These are phyloP conservation scores for Trichonephila clavata DNA, from an alignment of 1,140 invertebrate genomes.

Conservation along the genomic window DNA sequence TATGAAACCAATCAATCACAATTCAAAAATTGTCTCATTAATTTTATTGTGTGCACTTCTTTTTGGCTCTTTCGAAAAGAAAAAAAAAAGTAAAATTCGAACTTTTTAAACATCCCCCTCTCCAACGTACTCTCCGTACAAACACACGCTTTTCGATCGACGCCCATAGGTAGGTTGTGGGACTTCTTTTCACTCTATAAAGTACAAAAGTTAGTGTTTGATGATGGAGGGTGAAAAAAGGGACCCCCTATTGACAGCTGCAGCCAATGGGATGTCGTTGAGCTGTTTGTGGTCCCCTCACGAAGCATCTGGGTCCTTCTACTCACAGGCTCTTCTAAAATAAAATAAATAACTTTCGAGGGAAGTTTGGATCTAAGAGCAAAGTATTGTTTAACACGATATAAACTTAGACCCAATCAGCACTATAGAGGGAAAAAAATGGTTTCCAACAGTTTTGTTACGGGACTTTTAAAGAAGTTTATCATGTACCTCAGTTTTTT, in stretches of 20 bases:
- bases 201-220: slow-evolving; percentile 52
- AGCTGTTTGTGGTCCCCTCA: slow-evolving; percentile 65
- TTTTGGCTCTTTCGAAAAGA: too few relatives aligned
- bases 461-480: neutral
- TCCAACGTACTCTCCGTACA: neutral
- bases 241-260: slow-evolving; percentile 32
- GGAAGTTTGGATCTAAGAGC: slow-evolving; percentile 62
- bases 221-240: neutral
- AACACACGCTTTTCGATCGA: neutral
- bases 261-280: slow-evolving; percentile 69
- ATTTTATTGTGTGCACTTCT: too few relatives aligned
- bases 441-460: neutral
- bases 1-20: too few relatives aligned
- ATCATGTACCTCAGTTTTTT: neutral
- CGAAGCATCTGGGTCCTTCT: slow-evolving; percentile 14
- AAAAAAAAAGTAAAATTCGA: neutral
- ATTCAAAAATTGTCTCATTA: too few relatives aligned
- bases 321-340: neutral
- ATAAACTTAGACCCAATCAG: slow-evolving; percentile 27
- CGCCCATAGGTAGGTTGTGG: slow-evolving; percentile 37
- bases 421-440: neutral
- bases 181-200: slow-evolving; percentile 51
- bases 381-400: slow-evolving; percentile 63
- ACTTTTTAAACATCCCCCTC: neutral
- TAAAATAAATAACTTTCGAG: slow-evolving; percentile 39